These are phyloP conservation scores for Daubentonia madagascariensis DNA, from an alignment of 2,113 vertebrate species.

Conservation along the genomic window DNA sequence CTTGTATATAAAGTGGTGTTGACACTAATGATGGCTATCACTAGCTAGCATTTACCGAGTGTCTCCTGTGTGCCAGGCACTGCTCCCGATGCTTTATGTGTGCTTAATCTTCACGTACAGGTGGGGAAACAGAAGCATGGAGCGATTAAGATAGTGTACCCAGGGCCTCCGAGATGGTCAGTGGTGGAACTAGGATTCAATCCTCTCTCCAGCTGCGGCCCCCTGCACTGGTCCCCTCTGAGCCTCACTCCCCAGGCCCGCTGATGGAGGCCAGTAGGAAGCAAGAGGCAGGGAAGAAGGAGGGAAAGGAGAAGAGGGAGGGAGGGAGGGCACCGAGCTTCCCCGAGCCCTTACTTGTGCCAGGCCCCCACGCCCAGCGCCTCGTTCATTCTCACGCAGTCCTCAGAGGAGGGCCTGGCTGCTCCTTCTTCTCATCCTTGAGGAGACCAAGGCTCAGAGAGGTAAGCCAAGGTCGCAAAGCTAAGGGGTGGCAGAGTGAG, in stretches of 20 bases:
- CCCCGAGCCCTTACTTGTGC: background rate
- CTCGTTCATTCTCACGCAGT: background rate
- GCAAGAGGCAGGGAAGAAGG: background rate
- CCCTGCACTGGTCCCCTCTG: background rate
- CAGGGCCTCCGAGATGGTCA: background rate
- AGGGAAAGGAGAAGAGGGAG: too few relatives aligned
- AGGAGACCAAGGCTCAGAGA: background rate
- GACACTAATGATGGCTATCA: too few relatives aligned
- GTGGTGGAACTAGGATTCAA: background rate
- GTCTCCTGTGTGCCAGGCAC: background rate
- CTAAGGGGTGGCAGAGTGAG: background rate
- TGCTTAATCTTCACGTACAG: background rate
- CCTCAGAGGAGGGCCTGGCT: background rate
- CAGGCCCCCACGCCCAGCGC: background rate
- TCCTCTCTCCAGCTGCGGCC: background rate
- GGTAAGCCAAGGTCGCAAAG: background rate
- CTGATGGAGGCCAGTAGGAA: background rate
- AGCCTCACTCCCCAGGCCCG: background rate
- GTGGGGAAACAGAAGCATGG: background rate
- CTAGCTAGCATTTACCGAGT: background rate
- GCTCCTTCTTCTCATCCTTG: background rate
- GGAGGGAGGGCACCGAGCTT: background rate
- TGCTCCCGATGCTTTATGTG: background rate
- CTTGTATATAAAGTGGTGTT: too few relatives aligned
- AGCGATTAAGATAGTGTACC: background rate